These are phyloP conservation scores for Lutraria rhynchaena DNA, from an alignment of 1,140 invertebrate species.

Conservation along the genomic window DNA sequence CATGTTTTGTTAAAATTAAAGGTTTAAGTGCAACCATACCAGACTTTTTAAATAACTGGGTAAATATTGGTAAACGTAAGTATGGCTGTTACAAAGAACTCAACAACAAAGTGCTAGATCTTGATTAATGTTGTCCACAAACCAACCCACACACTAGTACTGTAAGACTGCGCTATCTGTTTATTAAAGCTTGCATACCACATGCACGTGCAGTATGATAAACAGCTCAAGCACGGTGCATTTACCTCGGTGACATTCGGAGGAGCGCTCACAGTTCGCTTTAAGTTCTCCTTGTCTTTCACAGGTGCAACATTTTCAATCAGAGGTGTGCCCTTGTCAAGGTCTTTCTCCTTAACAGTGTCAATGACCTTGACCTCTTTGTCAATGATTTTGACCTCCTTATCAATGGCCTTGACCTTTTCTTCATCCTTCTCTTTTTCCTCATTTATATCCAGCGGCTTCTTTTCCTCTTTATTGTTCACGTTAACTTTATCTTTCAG, in stretches of 20 bases:
- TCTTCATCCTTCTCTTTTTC: constrained; percentile 54
- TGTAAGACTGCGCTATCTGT: too few relatives aligned
- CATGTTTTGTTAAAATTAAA: too few relatives aligned
- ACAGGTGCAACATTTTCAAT: constrained; percentile 47
- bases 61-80: too few relatives aligned
- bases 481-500: constrained; percentile 33
- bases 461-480: constrained; percentile 38
- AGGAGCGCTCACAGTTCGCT: constrained; percentile 44
- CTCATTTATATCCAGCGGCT: constrained; percentile 32
- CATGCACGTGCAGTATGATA: constrained; percentile 11
- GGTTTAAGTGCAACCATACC: too few relatives aligned
- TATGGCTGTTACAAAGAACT: too few relatives aligned
- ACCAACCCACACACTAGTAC: too few relatives aligned
- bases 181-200: too few relatives aligned
- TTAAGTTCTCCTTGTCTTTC: constrained; percentile 47
- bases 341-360: constrained; percentile 45
- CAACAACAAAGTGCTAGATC: too few relatives aligned
- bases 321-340: constrained; percentile 53
- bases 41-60: too few relatives aligned
- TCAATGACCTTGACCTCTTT: constrained; percentile 51
- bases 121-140: too few relatives aligned
- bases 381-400: constrained; percentile 30
- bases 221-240: constrained; percentile 36
- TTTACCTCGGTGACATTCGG: constrained; percentile 51
- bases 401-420: constrained; percentile 31